Percentiles rank a stretch among this genome's conserved stretches.
These are phyloP conservation scores for Dermolepida albohirtum DNA, from an alignment of 2,888 invertebrate genomes.

Conservation along the genomic window DNA sequence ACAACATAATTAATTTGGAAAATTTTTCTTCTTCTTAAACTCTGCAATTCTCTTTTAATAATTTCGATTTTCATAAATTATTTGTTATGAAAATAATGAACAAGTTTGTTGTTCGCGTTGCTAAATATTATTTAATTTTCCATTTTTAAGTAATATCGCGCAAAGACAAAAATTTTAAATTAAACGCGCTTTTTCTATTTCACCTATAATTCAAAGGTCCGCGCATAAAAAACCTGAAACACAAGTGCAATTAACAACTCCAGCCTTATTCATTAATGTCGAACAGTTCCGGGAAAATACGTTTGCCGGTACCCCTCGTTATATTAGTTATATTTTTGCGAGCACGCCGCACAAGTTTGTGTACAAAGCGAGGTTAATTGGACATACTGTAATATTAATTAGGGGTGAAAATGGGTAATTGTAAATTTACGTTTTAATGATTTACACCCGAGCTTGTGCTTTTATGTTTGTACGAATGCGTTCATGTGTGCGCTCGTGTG, in stretches of 20 bases:
- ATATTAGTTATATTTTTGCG: constrained; percentile 33
- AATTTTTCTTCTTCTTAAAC: too few relatives aligned
- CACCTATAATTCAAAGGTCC: too few relatives aligned
- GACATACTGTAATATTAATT: constrained; percentile 41
- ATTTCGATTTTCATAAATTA: too few relatives aligned
- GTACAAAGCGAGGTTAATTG: constrained; percentile 34
- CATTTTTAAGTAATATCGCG: too few relatives aligned
- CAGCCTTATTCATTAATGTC: constrained; percentile 15
- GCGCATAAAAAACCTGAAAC: not conserved
- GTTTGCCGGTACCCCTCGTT: not conserved
- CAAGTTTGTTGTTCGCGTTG: too few relatives aligned
- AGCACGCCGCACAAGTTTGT: not conserved
- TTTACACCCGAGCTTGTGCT: constrained; percentile 6
- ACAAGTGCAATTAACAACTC: not conserved
- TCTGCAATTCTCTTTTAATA: too few relatives aligned
- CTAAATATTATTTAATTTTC: too few relatives aligned
- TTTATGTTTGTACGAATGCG: not conserved
- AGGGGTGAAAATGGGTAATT: constrained; percentile 35
- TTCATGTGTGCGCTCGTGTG: not conserved
- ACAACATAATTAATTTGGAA: too few relatives aligned
- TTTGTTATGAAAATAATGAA: too few relatives aligned
- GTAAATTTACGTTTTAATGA: constrained; percentile 36
- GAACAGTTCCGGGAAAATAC: constrained; percentile 14
- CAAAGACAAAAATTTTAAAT: too few relatives aligned
- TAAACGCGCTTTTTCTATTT: too few relatives aligned